Conservation (phyloP, 37 sponge, comb jelly and placozoan genomes). For the Aphrocallistes beatrix region DNA sequence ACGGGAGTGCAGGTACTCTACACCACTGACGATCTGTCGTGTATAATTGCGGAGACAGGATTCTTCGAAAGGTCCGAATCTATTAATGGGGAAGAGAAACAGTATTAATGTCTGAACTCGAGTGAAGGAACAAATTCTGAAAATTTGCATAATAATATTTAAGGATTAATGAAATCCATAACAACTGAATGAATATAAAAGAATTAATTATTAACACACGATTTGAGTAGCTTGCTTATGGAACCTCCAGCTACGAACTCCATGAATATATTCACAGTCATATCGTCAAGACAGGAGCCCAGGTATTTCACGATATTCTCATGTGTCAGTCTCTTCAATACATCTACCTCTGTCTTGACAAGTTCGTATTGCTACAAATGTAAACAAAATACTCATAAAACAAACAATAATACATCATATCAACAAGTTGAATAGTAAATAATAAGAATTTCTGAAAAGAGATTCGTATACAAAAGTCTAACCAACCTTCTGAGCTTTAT, state of each 20-base stretch:
- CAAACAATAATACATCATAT: not conserved
- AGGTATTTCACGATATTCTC: slow-evolving; percentile 73
- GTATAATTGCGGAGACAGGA: slow-evolving; percentile 46
- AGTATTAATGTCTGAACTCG: no score
- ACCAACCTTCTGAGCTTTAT: slow-evolving; percentile 53
- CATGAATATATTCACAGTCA: slow-evolving; percentile 75
- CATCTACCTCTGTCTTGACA: slow-evolving; percentile 66
- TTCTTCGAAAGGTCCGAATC: slow-evolving; percentile 68
- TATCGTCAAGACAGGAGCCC: slow-evolving; percentile 50
- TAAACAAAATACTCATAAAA: not conserved
- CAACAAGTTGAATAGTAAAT: no score
- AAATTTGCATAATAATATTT: no score
- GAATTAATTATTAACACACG: slow-evolving; percentile 23
- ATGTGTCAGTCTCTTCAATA: slow-evolving; percentile 54
- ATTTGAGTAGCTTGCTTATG: slow-evolving; percentile 49
- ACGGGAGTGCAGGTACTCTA: slow-evolving; percentile 63
- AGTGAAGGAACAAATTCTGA: no score
- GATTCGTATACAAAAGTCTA: not conserved
- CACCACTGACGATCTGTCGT: slow-evolving; percentile 51
- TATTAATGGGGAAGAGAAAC: not conserved
- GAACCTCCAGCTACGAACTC: slow-evolving; percentile 82
- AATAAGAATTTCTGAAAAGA: not conserved
- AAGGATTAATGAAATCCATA: no score
- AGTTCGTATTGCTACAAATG: slow-evolving; percentile 65
- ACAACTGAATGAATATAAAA: not conserved